phyloP scores from a whole-genome alignment of 2,797 vertebrate species.

The Arrhamphus sclerolepis region DNA sequence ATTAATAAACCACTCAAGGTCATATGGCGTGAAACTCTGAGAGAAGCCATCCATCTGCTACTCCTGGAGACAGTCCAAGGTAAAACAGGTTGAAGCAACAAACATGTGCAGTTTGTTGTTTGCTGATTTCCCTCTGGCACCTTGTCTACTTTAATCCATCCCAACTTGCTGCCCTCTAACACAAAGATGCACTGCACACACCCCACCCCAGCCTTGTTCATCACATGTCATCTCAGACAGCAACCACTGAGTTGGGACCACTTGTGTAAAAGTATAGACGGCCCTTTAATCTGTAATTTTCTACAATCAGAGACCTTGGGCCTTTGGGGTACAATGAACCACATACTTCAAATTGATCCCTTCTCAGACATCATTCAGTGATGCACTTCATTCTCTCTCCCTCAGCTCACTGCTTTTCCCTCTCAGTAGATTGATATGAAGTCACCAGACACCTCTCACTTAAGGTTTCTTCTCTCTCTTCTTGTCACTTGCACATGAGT shows the following conservation, averaged over 20 bases:
- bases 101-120: not conserved
- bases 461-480: slow-evolving; percentile 8
- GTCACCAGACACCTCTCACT: slow-evolving; percentile 23
- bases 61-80: slow-evolving; percentile 52
- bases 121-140: too few relatives aligned
- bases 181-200: slow-evolving; percentile 12
- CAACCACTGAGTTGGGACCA: slow-evolving; percentile 30
- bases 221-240: slow-evolving; percentile 50
- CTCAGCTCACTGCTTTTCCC: slow-evolving; percentile 10
- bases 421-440: slow-evolving; percentile 17
- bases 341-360: slow-evolving; percentile 63
- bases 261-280: slow-evolving; percentile 59
- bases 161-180: not conserved
- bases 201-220: not conserved
- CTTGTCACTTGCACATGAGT: too few relatives aligned
- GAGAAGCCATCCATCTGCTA: slow-evolving; percentile 51
- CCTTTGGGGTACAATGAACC: slow-evolving; percentile 60
- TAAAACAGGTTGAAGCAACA: slow-evolving; percentile 47
- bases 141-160: too few relatives aligned
- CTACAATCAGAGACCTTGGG: slow-evolving; percentile 70
- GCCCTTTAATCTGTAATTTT: slow-evolving; percentile 68
- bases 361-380: slow-evolving; percentile 21
- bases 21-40: slow-evolving; percentile 54
- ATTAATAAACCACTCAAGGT: slow-evolving; percentile 77
- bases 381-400: slow-evolving; percentile 26